Percentiles rank a stretch among this genome's conserved stretches.
Conservation (phyloP, 2,113 vertebrate genomes). For the Scatophagus argus region DNA sequence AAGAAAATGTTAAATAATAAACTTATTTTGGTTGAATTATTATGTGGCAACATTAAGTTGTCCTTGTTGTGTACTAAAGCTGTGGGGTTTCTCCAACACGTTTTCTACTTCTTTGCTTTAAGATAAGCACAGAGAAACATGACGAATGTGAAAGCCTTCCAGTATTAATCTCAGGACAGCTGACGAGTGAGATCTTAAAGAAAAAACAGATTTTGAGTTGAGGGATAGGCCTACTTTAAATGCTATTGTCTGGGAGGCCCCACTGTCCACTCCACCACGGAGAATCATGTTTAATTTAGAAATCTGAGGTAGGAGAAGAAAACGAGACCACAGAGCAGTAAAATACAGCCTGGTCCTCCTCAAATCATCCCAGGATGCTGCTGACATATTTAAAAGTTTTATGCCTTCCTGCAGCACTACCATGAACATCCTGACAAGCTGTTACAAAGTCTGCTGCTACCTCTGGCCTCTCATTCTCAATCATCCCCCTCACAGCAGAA, state of each 20-base stretch:
- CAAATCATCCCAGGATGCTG: background rate
- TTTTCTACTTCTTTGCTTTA: background rate
- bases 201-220: background rate
- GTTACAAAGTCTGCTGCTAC: constrained; percentile 36
- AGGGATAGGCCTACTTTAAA: background rate
- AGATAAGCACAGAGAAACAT: background rate
- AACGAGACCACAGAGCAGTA: background rate
- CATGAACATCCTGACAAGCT: constrained; percentile 17
- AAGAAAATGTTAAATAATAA: constrained; percentile 3
- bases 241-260: background rate
- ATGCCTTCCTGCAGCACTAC: constrained; percentile 10
- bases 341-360: background rate
- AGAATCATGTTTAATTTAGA: constrained; percentile 16
- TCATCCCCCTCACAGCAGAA: constrained; percentile 21
- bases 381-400: constrained; percentile 30
- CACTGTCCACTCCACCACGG: background rate
- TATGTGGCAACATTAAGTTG: background rate
- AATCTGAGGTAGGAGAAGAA: background rate
- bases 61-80: background rate
- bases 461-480: constrained; percentile 35
- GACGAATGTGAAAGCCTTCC: background rate
- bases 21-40: background rate
- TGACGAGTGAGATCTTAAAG: background rate
- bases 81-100: too few relatives aligned
- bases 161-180: background rate